phyloP scores from a whole-genome alignment of 2,888 invertebrate genomes.

The Horisme vitalbata region DNA sequence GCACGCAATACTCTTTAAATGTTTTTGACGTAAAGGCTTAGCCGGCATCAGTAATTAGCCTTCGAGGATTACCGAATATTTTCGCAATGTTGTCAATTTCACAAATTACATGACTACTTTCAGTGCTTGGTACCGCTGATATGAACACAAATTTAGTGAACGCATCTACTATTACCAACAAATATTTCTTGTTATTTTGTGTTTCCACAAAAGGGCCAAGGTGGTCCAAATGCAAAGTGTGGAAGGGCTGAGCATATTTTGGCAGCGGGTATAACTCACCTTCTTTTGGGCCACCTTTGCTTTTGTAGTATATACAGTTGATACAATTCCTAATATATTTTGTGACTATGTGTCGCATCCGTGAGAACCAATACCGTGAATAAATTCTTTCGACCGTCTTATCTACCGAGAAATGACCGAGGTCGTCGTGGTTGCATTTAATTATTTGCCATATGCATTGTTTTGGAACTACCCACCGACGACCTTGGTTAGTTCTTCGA shows the following conservation, averaged over 20 bases:
- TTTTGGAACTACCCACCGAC: slow-evolving; percentile 28
- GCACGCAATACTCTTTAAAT: slow-evolving; percentile 14
- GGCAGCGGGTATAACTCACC: slow-evolving; percentile 13
- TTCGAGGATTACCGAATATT: slow-evolving; percentile 28
- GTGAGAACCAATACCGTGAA: not conserved
- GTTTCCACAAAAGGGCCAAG: slow-evolving; percentile 35
- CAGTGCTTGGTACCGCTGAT: slow-evolving; percentile 27
- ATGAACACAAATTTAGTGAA: slow-evolving; percentile 39
- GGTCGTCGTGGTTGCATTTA: slow-evolving; percentile 1
- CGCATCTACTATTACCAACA: slow-evolving; percentile 34
- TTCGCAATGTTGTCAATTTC: slow-evolving; percentile 24
- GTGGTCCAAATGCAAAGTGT: slow-evolving; percentile 39
- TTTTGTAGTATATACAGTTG: slow-evolving; percentile 4
- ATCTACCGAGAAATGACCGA: slow-evolving; percentile 3
- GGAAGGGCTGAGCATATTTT: slow-evolving; percentile 23
- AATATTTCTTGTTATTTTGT: slow-evolving; percentile 20
- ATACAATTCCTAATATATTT: slow-evolving; percentile 5
- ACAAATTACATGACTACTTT: slow-evolving; percentile 9
- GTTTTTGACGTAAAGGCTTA: slow-evolving; percentile 21
- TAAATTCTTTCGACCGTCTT: slow-evolving; percentile 4
- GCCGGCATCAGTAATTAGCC: slow-evolving; percentile 29
- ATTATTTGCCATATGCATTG: slow-evolving; percentile 5
- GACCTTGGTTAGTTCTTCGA: slow-evolving; percentile 32
- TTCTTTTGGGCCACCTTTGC: slow-evolving; percentile 1
- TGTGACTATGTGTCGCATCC: not conserved